Base-by-base conservation (phyloP, 2,113 vertebrate species). In the Ahaetulla prasina region DNA sequence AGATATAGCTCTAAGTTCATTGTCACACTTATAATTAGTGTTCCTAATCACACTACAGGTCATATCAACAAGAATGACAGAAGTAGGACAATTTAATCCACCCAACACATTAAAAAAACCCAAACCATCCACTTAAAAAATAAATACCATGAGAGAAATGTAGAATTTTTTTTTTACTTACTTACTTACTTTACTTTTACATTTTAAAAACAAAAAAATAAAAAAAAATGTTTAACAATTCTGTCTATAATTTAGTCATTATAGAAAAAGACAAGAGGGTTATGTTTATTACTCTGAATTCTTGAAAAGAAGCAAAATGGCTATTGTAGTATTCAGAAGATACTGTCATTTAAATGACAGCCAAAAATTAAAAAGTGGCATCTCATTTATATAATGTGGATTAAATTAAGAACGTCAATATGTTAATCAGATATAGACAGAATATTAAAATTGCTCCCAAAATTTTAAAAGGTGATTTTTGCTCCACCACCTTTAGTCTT, bases 401-500 rank as follows among this genome's bases (percentile, higher is more conserved):
- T 3, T 47, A 89, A 89, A 60, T 63, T 30, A 89, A 45, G 25
- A 30, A 88, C 27, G 53, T n/a, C 47, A 87, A 52, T 30, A 39
- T 50, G 25, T 27, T 12, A 49, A 20, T 30, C 7, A 47, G 12
- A 30, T 20, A 43, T 30, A 14, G 54, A 4, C 88, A 88, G 87
- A 54, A 54, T 54, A 88, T 35, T 35, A 35, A 52, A 52, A 3
- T 35, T 89, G 88, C 2, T 60, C 88, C 54, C 47, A 89, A 89
- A 45, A 7, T 43, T 88, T 43, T 16, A 3, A 53, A 45, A 47
- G 14, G 14, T 8, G 39, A 45, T n/a, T 49, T 86, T 16, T 88
- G 60, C 49, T 54, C 1, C 2, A 68, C 35, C 54, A 88, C 35
- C n/a, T 16, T 85, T 47, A 9, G 7, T 45, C 97, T 95, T 89